Evolutionary conservation across 2,113 vertebrate genomes (phyloP), one percentile per base, ranked within the genome.

Genomic region (Labeo rohita): DNA sequence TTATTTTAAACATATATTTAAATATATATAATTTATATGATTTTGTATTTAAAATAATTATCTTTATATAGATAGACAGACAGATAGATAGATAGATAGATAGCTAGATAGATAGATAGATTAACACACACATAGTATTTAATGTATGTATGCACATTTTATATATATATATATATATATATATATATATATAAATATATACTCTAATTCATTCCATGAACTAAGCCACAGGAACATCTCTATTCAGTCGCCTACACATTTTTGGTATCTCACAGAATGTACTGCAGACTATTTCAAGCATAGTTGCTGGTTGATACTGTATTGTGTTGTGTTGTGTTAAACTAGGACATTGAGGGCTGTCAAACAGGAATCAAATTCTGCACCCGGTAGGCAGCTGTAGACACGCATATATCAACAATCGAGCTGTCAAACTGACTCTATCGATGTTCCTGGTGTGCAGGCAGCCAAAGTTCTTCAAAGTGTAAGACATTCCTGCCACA

Each of bases 241-340:
- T 21, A 77, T 59, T 77, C 15, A 2, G 15, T 54, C 3, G 16
- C 76, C 54, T 39, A 43, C 4, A 8, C 54, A 59, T 61, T 59
- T 59, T n/a, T 10, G 28, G 11, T 16, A 28, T 59, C 2, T 56
- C 23, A 18, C 75, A 34, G 34, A 52, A 43, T n/a, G 16, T n/a
- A 13, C 34, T n/a, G 34, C 54, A 43, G 52, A 21, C 28, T 39
- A n/a, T 76, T 47, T 74, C 4, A 2, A 6, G 10, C 18, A 3
- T 11, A 50, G 43, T 28, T 8, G 8, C 50, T 56, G 15, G 49
- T 52, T 11, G 4, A 50, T 18, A 18, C 50, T 56, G 50, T 36
- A 34, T 75, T 28, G 49, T 76, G 47, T 76, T 47, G 68, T 72
- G 28, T 6, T 12, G 56, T 80, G 56, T 80, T 80, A 80, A 80